A percentile compares a stretch with the other conserved stretches of the same genome.
phyloP scores from a whole-genome alignment of 2,113 vertebrate genomes.

The Copsychus sechellarum region DNA sequence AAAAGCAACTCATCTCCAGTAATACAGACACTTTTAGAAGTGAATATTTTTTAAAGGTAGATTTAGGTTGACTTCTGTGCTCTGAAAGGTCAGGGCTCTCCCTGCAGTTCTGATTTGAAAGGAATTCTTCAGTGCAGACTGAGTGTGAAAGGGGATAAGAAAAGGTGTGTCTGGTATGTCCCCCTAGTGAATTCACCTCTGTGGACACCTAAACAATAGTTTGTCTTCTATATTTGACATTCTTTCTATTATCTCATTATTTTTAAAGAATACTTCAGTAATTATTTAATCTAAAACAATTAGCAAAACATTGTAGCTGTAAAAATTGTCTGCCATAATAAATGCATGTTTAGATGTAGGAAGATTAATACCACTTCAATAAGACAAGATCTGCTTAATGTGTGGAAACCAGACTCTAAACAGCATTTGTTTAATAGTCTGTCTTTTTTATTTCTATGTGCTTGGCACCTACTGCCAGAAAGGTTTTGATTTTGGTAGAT shows the following conservation, averaged over 20 bases:
- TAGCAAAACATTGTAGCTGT: background rate
- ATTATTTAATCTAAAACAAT: background rate
- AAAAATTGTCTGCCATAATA: background rate
- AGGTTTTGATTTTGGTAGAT: background rate
- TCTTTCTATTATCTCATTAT: background rate
- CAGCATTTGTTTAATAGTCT: background rate
- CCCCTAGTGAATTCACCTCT: background rate
- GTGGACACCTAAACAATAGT: background rate
- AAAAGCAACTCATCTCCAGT: background rate
- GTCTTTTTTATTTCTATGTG: background rate
- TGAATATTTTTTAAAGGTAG: conserved; percentile 8
- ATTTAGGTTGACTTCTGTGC: conserved; percentile 1
- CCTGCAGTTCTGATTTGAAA: background rate
- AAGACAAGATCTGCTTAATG: background rate
- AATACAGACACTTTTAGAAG: background rate
- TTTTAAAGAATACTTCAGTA: background rate
- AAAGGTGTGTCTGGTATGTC: background rate
- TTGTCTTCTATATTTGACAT: background rate
- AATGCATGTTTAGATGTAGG: background rate
- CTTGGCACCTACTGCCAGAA: background rate
- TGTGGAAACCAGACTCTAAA: background rate
- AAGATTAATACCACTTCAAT: background rate
- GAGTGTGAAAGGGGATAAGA: background rate
- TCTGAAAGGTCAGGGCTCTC: background rate
- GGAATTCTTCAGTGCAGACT: background rate